Conservation (phyloP, 2,113 vertebrate species). For the Lamprologus sp. region DNA sequence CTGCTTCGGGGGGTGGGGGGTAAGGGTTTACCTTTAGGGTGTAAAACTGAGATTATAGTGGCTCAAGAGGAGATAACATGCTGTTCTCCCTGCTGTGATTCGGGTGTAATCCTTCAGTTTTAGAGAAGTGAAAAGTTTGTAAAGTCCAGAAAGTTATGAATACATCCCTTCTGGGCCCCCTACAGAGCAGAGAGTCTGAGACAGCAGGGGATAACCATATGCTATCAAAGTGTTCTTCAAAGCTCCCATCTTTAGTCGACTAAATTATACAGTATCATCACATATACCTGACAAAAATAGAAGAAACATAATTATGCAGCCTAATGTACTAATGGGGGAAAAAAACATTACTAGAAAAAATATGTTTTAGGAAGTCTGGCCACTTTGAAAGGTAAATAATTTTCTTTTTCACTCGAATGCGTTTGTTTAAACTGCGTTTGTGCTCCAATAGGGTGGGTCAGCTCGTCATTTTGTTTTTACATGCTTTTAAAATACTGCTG, state of each 20-base stretch:
- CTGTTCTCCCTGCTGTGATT: conserved; percentile 55
- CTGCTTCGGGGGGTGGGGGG: neutral
- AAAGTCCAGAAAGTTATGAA: conserved; percentile 58
- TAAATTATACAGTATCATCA: conserved; percentile 46
- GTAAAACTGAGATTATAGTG: conserved; percentile 41
- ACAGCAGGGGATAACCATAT: conserved; percentile 58
- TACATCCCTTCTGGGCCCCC: conserved; percentile 52
- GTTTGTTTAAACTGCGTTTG: neutral
- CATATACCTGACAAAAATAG: conserved; percentile 46
- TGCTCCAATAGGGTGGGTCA: neutral
- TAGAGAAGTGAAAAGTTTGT: conserved; percentile 62
- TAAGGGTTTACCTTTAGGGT: conserved; percentile 12
- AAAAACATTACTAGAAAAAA: neutral
- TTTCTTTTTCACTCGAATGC: neutral
- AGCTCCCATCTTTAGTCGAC: conserved; percentile 32
- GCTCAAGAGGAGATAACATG: conserved; percentile 8
- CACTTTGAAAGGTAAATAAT: neutral
- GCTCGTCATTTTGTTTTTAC: conserved; percentile 42
- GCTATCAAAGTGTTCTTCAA: conserved; percentile 62
- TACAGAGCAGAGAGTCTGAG: conserved; percentile 48
- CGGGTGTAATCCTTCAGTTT: conserved; percentile 63
- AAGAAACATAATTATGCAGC: conserved; percentile 1
- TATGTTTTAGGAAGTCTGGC: neutral
- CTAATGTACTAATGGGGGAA: neutral
- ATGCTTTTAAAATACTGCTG: conserved; percentile 40